A percentile compares a stretch with the other conserved stretches of the same genome.
These are phyloP conservation scores for Dendroctonus valens DNA, from an alignment of 1,140 invertebrate genomes.

Conservation along the genomic window DNA sequence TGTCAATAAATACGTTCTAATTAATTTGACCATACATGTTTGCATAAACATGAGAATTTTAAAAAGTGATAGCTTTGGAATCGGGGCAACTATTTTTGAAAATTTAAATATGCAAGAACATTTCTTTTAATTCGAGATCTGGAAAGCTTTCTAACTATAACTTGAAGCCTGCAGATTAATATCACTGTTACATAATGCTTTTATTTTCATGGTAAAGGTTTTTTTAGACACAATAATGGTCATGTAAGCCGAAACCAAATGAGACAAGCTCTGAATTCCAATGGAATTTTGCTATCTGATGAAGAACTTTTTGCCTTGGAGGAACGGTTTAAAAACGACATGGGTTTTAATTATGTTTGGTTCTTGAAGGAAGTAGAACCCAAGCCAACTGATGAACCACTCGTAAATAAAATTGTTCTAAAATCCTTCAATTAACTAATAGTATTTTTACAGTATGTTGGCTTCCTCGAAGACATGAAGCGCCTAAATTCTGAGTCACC, in stretches of 20 bases:
- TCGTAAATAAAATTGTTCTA: slow-evolving; percentile 40
- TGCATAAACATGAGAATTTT: too few relatives aligned
- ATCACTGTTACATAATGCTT: not conserved
- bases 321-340: slow-evolving; percentile 63
- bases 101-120: too few relatives aligned
- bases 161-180: too few relatives aligned
- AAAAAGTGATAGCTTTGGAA: too few relatives aligned
- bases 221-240: slow-evolving; percentile 61
- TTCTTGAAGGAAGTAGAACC: slow-evolving; percentile 62
- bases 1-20: too few relatives aligned
- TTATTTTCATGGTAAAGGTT: not conserved
- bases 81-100: too few relatives aligned
- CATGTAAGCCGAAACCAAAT: slow-evolving; percentile 66
- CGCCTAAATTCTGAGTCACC: slow-evolving; percentile 46
- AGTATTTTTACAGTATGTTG: slow-evolving; percentile 36
- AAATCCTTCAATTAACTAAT: not conserved
- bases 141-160: too few relatives aligned
- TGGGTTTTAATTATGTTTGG: slow-evolving; percentile 67
- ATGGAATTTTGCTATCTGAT: slow-evolving; percentile 61
- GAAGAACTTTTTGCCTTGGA: slow-evolving; percentile 67
- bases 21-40: too few relatives aligned
- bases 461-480: slow-evolving; percentile 46
- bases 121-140: too few relatives aligned
- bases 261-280: slow-evolving; percentile 62
- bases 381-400: slow-evolving; percentile 43